These are phyloP conservation scores for Lasioglossum leucozonium DNA, from an alignment of 2,888 invertebrate species.

Conservation along the genomic window DNA sequence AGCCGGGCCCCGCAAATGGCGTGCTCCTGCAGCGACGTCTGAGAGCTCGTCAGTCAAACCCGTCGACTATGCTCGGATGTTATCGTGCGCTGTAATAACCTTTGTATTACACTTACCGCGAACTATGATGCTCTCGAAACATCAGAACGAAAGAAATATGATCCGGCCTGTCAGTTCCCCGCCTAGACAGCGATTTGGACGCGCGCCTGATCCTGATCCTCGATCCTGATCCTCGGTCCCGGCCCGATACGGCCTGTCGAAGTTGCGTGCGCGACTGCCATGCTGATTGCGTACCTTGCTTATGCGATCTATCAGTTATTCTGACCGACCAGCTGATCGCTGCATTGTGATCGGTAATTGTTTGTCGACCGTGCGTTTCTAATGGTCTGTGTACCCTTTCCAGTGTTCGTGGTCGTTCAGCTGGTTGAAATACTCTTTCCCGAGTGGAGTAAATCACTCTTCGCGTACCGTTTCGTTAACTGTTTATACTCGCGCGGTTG, in stretches of 20 bases:
- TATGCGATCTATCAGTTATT: background rate
- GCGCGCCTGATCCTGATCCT: background rate
- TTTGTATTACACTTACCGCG: conserved; percentile 70
- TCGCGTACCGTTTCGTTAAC: too few relatives aligned
- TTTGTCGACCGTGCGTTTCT: background rate
- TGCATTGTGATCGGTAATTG: background rate
- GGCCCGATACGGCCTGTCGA: background rate
- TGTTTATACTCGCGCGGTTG: too few relatives aligned
- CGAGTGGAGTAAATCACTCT: background rate
- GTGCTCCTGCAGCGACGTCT: conserved; percentile 80
- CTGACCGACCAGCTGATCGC: background rate
- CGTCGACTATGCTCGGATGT: conserved; percentile 75
- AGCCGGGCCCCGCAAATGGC: conserved; percentile 77
- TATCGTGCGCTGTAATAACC: conserved; percentile 76
- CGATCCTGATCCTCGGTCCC: background rate
- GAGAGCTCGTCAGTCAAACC: conserved; percentile 81
- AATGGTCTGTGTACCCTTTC: background rate
- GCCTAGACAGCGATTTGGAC: conserved; percentile 1
- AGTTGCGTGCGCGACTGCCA: conserved; percentile 6
- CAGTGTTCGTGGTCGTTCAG: background rate
- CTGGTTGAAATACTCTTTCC: background rate
- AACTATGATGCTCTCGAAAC: conserved; percentile 64
- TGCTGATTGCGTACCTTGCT: background rate
- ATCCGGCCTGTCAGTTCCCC: conserved; percentile 9
- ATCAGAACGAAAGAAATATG: conserved; percentile 45